Evolutionary conservation across 2,797 vertebrate species (phyloP).

Genomic region (Ibycter americanus): DNA sequence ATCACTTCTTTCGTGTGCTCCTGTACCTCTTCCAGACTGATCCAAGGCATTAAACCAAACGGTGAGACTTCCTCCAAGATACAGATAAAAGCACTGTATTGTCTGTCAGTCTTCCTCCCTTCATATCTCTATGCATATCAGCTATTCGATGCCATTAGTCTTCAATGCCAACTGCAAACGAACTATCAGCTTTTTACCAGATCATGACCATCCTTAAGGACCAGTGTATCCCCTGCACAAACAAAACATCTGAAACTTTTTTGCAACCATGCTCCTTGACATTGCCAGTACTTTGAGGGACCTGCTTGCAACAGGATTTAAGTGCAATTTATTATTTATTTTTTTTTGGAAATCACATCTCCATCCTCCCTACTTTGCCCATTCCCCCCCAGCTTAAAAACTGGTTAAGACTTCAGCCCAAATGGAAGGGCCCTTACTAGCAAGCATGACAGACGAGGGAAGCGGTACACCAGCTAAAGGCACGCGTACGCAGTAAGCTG

Average conservation of each 20-base stretch:
- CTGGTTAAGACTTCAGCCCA: background rate
- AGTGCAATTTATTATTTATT: background rate
- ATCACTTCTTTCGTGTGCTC: no score
- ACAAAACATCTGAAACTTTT: background rate
- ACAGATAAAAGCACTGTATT: no score
- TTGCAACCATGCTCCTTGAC: no score
- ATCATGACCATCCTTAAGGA: background rate
- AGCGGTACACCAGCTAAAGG: no score
- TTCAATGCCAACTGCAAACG: background rate
- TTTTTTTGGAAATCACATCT: background rate
- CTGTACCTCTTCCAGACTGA: background rate
- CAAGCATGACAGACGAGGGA: fast-evolving
- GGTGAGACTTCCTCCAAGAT: background rate
- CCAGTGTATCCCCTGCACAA: background rate
- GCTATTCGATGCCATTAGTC: background rate
- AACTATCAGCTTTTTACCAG: background rate
- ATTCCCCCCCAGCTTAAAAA: background rate
- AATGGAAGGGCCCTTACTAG: fast-evolving
- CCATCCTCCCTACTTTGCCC: background rate
- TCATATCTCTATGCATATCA: no score
- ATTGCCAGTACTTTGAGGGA: background rate
- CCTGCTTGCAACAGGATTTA: background rate
- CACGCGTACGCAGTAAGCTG: fast-evolving
- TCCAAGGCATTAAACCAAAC: no score
- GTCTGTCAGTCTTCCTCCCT: background rate